Evolutionary conservation across 2,113 vertebrate genomes (phyloP).

Genomic region (Gasterosteus aculeatus): DNA sequence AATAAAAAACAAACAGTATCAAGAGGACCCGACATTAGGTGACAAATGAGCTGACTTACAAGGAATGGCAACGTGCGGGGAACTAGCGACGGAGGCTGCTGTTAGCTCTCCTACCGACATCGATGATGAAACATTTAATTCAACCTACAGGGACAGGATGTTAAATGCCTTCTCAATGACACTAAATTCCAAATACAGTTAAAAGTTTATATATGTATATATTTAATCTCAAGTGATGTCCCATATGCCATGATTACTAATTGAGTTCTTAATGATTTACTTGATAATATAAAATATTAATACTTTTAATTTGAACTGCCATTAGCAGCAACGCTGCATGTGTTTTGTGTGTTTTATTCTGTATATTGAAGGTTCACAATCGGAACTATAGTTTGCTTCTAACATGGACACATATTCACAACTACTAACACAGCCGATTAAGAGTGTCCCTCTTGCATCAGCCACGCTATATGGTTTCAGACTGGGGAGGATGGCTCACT

Average conservation of each 20-base stretch:
- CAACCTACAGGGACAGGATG: slow-evolving; percentile 8
- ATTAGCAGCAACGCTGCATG: too few relatives aligned
- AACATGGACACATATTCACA: not conserved
- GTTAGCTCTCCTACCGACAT: slow-evolving; percentile 8
- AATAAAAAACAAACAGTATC: slow-evolving; percentile 67
- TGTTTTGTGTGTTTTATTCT: not conserved
- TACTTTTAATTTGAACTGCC: too few relatives aligned
- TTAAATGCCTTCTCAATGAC: slow-evolving; percentile 17
- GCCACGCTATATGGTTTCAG: not conserved
- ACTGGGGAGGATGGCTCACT: not conserved
- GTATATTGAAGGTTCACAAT: not conserved
- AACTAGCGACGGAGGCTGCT: slow-evolving; percentile 36
- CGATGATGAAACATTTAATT: slow-evolving; percentile 25
- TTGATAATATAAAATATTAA: too few relatives aligned
- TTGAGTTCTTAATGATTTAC: too few relatives aligned
- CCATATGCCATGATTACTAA: too few relatives aligned
- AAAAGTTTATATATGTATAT: too few relatives aligned
- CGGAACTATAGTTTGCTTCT: not conserved
- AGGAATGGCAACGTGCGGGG: slow-evolving; percentile 39
- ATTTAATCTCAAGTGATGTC: too few relatives aligned
- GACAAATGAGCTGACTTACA: slow-evolving; percentile 52
- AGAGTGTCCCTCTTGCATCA: not conserved
- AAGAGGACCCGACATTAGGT: slow-evolving; percentile 53
- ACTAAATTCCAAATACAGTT: not conserved
- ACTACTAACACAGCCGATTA: not conserved